A percentile compares a stretch with the other conserved stretches of the same genome.
Evolutionary conservation across 2,888 invertebrate genomes (phyloP).

Genomic region (Drosophila parthenogenetica): DNA sequence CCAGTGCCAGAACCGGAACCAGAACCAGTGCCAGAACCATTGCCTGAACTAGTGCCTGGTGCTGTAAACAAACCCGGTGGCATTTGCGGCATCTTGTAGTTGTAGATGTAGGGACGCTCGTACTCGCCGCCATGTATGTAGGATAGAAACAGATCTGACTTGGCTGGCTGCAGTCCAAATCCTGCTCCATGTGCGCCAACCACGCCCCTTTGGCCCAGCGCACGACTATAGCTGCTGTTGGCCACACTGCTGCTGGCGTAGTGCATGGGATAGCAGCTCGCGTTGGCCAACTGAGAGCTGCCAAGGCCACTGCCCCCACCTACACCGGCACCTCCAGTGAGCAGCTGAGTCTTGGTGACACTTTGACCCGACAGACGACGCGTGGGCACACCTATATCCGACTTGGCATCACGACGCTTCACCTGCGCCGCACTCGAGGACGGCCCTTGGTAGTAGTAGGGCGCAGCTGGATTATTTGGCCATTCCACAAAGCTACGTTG

Average conservation of each 20-base stretch:
- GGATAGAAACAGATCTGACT: constrained; percentile 84
- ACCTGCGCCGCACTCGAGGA: constrained; percentile 63
- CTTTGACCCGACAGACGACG: constrained; percentile 80
- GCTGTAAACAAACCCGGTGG: constrained; percentile 65
- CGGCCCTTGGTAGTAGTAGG: constrained; percentile 82
- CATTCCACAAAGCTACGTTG: constrained; percentile 82
- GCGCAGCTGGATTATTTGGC: constrained; percentile 82
- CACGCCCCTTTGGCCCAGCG: constrained; percentile 54
- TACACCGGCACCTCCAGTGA: constrained; percentile 46
- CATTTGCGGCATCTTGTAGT: constrained; percentile 83
- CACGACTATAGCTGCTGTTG: constrained; percentile 53
- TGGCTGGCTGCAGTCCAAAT: constrained; percentile 82
- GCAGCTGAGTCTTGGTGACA: constrained; percentile 81
- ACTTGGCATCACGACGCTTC: constrained; percentile 84
- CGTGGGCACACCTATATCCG: constrained; percentile 84
- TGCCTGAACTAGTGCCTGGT: constrained; percentile 1
- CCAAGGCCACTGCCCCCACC: constrained; percentile 4
- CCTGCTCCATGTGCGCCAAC: constrained; percentile 32
- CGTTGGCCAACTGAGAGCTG: constrained; percentile 71
- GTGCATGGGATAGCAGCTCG: constrained; percentile 78
- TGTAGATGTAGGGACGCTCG: constrained; percentile 83
- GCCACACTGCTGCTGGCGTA: constrained; percentile 72
- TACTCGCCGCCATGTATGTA: constrained; percentile 82
- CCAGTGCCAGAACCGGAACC: constrained; percentile 39
- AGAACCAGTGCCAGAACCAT: constrained; percentile 38